Percentiles rank a stretch among this genome's conserved stretches.
Evolutionary conservation across 1,140 invertebrate genomes (phyloP).

Genomic region (Planococcus citri): DNA sequence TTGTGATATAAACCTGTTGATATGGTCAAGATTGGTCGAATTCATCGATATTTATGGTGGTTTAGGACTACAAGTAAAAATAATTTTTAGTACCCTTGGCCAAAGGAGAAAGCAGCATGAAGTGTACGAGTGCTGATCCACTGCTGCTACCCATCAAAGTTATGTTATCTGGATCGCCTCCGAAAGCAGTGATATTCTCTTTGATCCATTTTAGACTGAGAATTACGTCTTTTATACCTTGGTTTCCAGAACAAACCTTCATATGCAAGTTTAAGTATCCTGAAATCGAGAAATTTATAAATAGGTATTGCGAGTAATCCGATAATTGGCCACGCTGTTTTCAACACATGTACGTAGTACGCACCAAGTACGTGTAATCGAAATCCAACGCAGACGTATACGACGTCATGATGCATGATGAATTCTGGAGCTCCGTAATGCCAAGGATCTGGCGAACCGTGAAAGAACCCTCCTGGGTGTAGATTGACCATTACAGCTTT

Average conservation of each 20-base stretch:
- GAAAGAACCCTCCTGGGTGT: background rate
- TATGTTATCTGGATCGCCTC: conserved; percentile 55
- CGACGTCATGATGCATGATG: background rate
- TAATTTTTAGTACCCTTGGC: conserved; percentile 38
- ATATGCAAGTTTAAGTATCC: conserved; percentile 45
- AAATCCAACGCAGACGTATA: background rate
- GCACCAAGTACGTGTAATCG: background rate
- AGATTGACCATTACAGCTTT: background rate
- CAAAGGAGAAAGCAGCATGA: conserved; percentile 48
- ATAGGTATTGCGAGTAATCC: too few species aligned
- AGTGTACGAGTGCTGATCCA: conserved; percentile 47
- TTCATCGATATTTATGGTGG: too few species aligned
- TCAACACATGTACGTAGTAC: too few species aligned
- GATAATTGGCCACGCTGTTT: too few species aligned
- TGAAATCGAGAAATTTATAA: too few species aligned
- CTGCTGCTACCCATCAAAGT: conserved; percentile 57
- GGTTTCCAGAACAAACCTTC: conserved; percentile 51
- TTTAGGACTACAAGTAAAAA: too few species aligned
- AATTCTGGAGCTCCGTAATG: background rate
- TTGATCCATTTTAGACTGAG: conserved; percentile 56
- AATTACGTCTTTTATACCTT: conserved; percentile 63
- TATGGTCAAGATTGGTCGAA: too few species aligned
- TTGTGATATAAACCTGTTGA: conserved; percentile 1
- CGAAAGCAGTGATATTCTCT: conserved; percentile 55
- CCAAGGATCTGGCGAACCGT: background rate